Evolutionary conservation across 2,888 invertebrate species (phyloP).

Genomic region (Spodoptera exigua): DNA sequence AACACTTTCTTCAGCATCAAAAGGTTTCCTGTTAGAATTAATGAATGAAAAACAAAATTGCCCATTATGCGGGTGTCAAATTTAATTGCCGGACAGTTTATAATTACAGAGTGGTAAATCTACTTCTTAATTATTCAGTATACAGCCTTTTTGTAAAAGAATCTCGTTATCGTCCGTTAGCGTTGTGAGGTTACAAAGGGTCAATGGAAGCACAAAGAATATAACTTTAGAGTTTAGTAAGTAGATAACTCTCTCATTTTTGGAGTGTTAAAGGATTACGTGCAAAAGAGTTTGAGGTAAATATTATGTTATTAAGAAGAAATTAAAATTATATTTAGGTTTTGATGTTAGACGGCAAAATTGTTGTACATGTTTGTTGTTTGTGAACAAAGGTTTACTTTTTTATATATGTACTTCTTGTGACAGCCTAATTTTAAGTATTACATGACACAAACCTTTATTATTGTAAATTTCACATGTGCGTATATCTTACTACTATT

Average conservation of each 20-base stretch:
- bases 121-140: slow-evolving; percentile 35
- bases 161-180: slow-evolving; percentile 18
- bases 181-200: slow-evolving; percentile 2
- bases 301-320: too few relatives aligned
- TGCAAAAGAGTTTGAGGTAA: too few relatives aligned
- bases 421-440: too few relatives aligned
- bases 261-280: neutral
- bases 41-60: slow-evolving; percentile 47
- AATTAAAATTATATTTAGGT: too few relatives aligned
- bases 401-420: too few relatives aligned
- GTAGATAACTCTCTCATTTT: neutral
- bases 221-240: slow-evolving; percentile 14
- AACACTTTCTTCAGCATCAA: slow-evolving; percentile 33
- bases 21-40: slow-evolving; percentile 22
- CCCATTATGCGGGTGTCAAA: slow-evolving; percentile 38
- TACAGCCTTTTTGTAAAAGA: slow-evolving; percentile 13
- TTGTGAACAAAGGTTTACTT: too few relatives aligned
- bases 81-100: slow-evolving; percentile 30
- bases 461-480: too few relatives aligned
- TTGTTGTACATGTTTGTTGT: too few relatives aligned
- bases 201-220: slow-evolving; percentile 9
- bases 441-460: too few relatives aligned
- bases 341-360: too few relatives aligned
- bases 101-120: slow-evolving; percentile 42
- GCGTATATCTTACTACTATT: too few relatives aligned